Evolutionary conservation across 1,140 invertebrate genomes (phyloP), one percentile per base, ranked within the genome.

Genomic region (Philaenus spumarius): DNA sequence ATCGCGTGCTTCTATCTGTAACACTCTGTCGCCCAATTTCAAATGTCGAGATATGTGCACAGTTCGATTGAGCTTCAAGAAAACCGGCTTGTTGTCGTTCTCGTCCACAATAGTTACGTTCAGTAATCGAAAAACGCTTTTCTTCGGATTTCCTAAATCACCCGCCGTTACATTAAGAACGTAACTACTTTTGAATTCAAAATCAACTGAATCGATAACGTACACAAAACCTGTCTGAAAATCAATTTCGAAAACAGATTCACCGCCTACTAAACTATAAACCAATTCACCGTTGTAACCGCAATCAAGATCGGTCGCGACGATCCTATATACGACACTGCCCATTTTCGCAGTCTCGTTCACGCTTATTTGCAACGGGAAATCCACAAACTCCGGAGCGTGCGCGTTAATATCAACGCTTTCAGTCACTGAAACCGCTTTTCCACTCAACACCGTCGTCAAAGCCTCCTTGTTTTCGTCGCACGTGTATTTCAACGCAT

Each of bases 261-360:
- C 89, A 0, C 93, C 95, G 22, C 81, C 81, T 0, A 87, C 85
- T 45, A 98, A 90, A 0, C 88, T 89, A 68, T 85, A 97, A 1
- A 92, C 81, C 0, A 97, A 72, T 69, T 90, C 84, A 0, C 94
- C 94, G 69, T 95, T 94, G 72, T 93, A 97, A 1, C 93, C 94
- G 5, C 88, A 75, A 69, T 95, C 93, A 15, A 87, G 75, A 71
- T 97, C 95, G n/a, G 82, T 75, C 0, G 90, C 93, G 43, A 75
- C 77, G n/a, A 97, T 75, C 42, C 78, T 80, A 0, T 85, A 77
- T 1, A 95, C 73, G 0, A 81, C 79, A 0, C 84, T 86, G 0
- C 91, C 92, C 0, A 95, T 72, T 4, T 84, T 79, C 6, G 86
- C 80, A 0, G 90, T 94, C 72, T 98, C 95, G 68, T 95, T 95